These are phyloP conservation scores for Miichthys miiuy DNA, from an alignment of 2,797 vertebrate species.

Conservation along the genomic window DNA sequence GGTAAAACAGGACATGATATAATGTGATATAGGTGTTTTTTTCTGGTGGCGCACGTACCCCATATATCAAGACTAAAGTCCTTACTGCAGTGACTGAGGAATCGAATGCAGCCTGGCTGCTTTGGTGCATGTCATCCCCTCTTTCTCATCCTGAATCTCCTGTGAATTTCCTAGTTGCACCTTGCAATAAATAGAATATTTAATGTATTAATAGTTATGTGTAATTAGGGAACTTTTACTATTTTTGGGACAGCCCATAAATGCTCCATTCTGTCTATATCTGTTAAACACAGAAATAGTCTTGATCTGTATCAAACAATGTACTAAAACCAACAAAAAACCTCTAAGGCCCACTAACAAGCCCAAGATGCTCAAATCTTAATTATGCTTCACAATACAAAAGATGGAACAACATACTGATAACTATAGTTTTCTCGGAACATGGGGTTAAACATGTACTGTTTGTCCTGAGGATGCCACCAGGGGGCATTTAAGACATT, in stretches of 20 bases:
- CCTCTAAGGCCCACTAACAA: not conserved
- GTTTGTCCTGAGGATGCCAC: not conserved
- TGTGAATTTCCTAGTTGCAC: not conserved
- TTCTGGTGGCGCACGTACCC: no score
- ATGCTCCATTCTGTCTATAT: no score
- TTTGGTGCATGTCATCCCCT: no score
- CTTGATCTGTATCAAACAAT: not conserved
- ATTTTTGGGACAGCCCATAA: no score
- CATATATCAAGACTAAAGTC: no score
- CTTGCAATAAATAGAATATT: not conserved
- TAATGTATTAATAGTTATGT: not conserved
- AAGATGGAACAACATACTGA: not conserved
- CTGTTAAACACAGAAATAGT: no score
- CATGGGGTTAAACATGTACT: not conserved
- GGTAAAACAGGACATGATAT: no score
- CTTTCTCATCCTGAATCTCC: no score
- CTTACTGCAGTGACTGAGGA: no score
- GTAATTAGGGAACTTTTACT: not conserved
- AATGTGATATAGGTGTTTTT: no score
- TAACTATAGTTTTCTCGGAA: not conserved
- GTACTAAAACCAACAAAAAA: not conserved
- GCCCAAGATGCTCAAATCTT: not conserved
- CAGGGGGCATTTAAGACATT: no score
- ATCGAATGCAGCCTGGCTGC: no score
- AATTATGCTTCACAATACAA: not conserved